Percentiles rank a stretch among this genome's conserved stretches.
These are phyloP conservation scores for Chrysomela aeneicollis DNA, from an alignment of 2,888 invertebrate genomes.

Conservation along the genomic window DNA sequence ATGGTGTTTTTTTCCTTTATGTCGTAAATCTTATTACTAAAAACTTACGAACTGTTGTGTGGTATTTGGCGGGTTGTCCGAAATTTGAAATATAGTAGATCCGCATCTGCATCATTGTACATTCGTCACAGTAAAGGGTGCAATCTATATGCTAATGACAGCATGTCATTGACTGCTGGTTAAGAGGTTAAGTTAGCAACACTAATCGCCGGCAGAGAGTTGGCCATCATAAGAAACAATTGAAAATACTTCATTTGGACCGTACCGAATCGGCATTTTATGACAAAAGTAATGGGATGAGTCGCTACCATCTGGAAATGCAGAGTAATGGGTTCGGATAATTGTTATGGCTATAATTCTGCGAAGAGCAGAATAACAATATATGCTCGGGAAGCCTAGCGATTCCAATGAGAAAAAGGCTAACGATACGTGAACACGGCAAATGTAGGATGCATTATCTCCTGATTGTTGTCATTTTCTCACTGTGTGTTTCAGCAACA, in stretches of 20 bases:
- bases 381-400: conserved; percentile 2
- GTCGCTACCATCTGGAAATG: conserved; percentile 47
- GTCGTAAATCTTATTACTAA: no score
- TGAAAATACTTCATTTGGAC: conserved; percentile 44
- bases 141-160: conserved; percentile 62
- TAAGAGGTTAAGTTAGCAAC: conserved; percentile 59
- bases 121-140: conserved; percentile 57
- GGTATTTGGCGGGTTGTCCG: no score
- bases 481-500: background rate
- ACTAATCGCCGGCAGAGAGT: conserved; percentile 52
- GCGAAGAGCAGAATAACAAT: conserved; percentile 10
- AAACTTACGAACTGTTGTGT: no score
- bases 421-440: background rate
- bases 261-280: conserved; percentile 47
- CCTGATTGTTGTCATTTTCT: background rate
- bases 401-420: background rate
- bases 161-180: conserved; percentile 51
- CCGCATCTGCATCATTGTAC: conserved; percentile 32
- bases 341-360: conserved; percentile 28
- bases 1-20: no score
- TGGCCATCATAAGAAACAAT: conserved; percentile 47
- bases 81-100: background rate
- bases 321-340: conserved; percentile 33
- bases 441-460: background rate
- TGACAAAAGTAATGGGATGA: conserved; percentile 43